Evolutionary conservation across 1,140 invertebrate species (phyloP).

Genomic region (Sarcophaga peregrina): DNA sequence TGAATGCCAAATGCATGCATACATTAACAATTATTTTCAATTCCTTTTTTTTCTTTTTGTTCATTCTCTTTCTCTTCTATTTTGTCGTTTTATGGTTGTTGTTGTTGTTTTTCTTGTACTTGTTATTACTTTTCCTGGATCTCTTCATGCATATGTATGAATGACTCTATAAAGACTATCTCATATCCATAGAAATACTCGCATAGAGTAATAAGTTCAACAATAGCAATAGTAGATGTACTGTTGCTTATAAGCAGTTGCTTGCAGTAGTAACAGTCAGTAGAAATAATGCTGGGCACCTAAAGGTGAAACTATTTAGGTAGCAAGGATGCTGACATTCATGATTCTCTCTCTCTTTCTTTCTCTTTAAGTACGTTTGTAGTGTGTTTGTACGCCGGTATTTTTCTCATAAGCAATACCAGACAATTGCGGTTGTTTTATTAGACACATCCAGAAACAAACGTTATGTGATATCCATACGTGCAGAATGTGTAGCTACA

Average conservation of each 20-base stretch:
- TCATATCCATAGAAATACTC: neutral
- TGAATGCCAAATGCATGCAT: constrained; percentile 1
- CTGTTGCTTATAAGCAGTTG: neutral
- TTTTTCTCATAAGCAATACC: constrained; percentile 20
- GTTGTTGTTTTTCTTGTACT: neutral
- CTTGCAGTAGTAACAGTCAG: neutral
- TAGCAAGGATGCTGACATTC: no score
- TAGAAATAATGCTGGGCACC: neutral
- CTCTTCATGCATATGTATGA: constrained; percentile 6
- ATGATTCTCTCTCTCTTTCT: no score
- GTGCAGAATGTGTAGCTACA: neutral
- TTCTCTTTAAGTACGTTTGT: no score
- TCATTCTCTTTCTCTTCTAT: no score
- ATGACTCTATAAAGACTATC: neutral
- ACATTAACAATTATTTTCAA: neutral
- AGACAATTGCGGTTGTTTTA: constrained; percentile 29
- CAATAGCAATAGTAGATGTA: neutral
- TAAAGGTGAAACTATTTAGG: no score
- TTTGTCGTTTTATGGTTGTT: no score
- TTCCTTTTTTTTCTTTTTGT: no score
- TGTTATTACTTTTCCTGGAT: neutral
- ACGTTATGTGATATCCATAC: neutral
- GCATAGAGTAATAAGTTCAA: neutral
- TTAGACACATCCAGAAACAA: neutral
- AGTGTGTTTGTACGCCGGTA: neutral